A percentile compares a stretch with the other conserved stretches of the same genome.
Conservation (phyloP, 37 sponge, comb jelly and placozoan genomes). For the Bolinopsis microptera region DNA sequence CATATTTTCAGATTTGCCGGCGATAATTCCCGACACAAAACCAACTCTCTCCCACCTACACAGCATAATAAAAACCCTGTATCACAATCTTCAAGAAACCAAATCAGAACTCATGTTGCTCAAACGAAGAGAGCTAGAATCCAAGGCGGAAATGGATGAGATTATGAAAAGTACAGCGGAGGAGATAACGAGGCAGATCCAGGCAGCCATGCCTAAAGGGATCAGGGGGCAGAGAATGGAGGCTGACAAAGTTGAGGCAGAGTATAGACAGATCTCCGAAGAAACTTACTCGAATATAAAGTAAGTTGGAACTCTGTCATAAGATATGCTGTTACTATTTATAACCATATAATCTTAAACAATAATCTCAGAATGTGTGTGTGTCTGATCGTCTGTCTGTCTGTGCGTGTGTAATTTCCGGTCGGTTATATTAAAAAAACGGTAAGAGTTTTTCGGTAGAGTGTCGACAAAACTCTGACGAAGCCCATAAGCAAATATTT, state of each 20-base stretch:
- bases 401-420: no score
- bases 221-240: constrained; percentile 45
- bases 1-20: not conserved
- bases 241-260: constrained; percentile 53
- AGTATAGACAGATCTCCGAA: not conserved
- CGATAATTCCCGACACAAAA: not conserved
- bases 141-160: constrained; percentile 37
- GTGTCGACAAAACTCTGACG: no score
- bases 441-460: no score
- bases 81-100: constrained; percentile 5
- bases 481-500: no score
- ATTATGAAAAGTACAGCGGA: not conserved
- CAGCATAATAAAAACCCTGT: constrained; percentile 18
- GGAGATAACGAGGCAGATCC: constrained; percentile 54
- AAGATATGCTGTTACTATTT: no score
- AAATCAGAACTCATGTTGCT: not conserved
- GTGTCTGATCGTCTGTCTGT: no score
- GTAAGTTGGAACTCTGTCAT: no score
- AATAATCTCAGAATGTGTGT: no score
- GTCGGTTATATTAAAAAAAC: no score
- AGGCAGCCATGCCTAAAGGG: constrained; percentile 22
- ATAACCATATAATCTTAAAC: no score
- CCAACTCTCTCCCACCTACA: not conserved
- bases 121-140: constrained; percentile 10
- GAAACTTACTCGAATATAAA: constrained; percentile 53